phyloP scores from a whole-genome alignment of 1,140 invertebrate species.

The Battus philenor region DNA sequence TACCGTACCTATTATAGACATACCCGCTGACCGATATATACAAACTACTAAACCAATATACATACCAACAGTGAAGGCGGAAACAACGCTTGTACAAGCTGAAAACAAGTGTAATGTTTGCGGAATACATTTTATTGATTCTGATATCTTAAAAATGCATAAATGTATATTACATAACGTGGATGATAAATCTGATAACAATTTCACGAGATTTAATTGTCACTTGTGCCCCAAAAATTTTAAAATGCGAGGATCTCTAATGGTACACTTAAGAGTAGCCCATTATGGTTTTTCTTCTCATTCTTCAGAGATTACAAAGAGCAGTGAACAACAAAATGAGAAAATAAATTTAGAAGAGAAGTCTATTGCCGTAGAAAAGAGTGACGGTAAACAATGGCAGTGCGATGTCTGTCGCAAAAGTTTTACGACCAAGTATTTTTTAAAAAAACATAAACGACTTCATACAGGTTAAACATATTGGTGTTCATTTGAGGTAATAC shows the following conservation, averaged over 20 bases:
- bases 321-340: conserved; percentile 20
- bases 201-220: conserved; percentile 80
- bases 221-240: conserved; percentile 87
- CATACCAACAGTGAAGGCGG: conserved; percentile 36
- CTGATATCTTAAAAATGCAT: conserved; percentile 83
- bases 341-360: conserved; percentile 29
- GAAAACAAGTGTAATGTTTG: conserved; percentile 81
- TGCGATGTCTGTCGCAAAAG: conserved; percentile 90
- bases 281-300: conserved; percentile 77
- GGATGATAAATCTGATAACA: conserved; percentile 72
- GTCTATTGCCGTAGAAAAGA: conserved; percentile 30
- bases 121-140: conserved; percentile 82
- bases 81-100: conserved; percentile 46
- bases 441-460: conserved; percentile 91
- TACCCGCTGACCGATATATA: conserved; percentile 29
- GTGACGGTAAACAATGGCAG: conserved; percentile 80
- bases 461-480: conserved; percentile 80
- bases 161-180: conserved; percentile 84
- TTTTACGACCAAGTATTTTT: conserved; percentile 93
- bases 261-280: conserved; percentile 87
- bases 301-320: conserved; percentile 25
- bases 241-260: conserved; percentile 87
- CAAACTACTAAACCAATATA: conserved; percentile 27
- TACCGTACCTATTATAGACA: conserved; percentile 59
- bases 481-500: conserved; percentile 62